Conservation (phyloP, 2,888 invertebrate species). For the Trissonchulus latispiculum region DNA sequence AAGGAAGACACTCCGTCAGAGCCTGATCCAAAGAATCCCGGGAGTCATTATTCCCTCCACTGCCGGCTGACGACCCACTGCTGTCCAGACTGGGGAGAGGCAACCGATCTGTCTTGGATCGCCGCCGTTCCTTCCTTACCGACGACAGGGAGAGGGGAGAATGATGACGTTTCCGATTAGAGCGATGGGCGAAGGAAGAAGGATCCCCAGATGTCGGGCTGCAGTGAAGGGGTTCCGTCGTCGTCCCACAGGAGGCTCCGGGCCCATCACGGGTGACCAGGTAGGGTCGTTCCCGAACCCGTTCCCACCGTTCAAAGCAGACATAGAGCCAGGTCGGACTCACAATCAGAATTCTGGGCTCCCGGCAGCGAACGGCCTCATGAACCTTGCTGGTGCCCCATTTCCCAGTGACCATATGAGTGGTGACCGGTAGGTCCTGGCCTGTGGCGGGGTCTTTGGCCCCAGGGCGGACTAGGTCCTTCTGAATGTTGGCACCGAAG, state of each 20-base stretch:
- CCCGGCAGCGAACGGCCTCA: conserved; percentile 29
- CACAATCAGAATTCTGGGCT: conserved; percentile 51
- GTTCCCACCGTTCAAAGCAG: conserved; percentile 86
- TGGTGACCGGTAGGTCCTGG: conserved; percentile 55
- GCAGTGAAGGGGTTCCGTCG: not conserved
- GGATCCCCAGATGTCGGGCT: not conserved
- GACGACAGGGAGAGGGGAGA: no score
- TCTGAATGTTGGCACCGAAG: conserved; percentile 68
- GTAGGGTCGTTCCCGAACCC: conserved; percentile 61
- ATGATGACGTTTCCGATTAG: no score
- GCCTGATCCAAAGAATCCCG: not conserved
- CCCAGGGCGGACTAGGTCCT: conserved; percentile 35
- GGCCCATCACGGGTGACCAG: not conserved
- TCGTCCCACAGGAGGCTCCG: not conserved
- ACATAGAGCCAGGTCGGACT: conserved; percentile 89
- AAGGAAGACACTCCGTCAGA: not conserved
- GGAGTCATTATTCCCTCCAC: no score
- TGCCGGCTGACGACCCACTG: not conserved
- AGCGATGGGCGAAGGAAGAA: no score
- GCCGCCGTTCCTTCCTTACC: no score
- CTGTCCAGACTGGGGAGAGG: not conserved
- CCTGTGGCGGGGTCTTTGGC: not conserved
- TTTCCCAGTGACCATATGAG: conserved; percentile 84
- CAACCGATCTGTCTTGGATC: not conserved
- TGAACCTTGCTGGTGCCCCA: conserved; percentile 58